Evolutionary conservation across 2,888 invertebrate genomes (phyloP), one percentile per base, ranked within the genome.

Genomic region (Agriotes lineatus): DNA sequence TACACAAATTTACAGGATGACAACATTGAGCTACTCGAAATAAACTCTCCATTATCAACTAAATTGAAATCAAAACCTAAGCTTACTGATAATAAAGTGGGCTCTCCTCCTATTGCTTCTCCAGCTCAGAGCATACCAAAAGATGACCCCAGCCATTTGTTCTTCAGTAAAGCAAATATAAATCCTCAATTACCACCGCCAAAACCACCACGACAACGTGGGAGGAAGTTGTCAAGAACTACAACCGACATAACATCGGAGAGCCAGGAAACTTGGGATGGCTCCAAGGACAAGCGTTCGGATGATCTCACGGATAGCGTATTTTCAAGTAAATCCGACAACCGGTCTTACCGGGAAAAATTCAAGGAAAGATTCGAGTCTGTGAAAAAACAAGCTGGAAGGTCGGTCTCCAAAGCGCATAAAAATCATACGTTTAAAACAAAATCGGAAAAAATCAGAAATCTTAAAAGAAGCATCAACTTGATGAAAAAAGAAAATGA

Each of bases 321-420:
- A 22, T 54, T 74, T 62, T 72, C 76, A 18, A 71, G 69, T 35
- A 75, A 76, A 74, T 78, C 80, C 10, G 82, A 83, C 52, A 76
- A 76, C 6, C 79, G 78, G 69, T 83, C 84, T 0, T 85, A 85
- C 68, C 77, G 83, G 70, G 84, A 85, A 37, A 80, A 81, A 71
- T 78, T 85, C 20, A 78, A 79, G 63, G 82, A 83, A 63, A 76
- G 85, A 56, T 82, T 85, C 69, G 78, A 80, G 65, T 75, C 75
- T 59, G 80, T 84, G 2, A 83, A 82, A 75, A 79, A 81, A 69
- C 79, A 79, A 67, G 82, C 82, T 4, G 80, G 81, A 22, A 77
- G 75, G 57, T 78, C 82, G 0, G 75, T 78, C 2, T 71, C 74
- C 22, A 76, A 79, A 66, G 72, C 78, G 0, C 70, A 76, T 19